Conservation (phyloP, 2,888 invertebrate species). For the Nephrocerus scutellatus region DNA sequence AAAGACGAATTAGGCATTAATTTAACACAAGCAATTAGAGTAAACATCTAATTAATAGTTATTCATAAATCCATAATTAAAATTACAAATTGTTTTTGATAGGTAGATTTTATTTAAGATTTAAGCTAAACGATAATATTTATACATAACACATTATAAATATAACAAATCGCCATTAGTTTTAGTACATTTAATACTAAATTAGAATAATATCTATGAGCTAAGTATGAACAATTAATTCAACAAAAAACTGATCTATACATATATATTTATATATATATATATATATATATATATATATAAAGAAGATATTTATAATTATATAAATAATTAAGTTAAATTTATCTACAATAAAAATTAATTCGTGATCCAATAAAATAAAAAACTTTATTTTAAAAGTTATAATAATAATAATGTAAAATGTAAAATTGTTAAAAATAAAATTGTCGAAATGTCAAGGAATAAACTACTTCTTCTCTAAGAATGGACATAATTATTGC, state of each 20-base stretch:
- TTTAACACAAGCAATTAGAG: neutral
- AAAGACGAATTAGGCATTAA: constrained; percentile 21
- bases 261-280: constrained; percentile 8
- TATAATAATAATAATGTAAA: constrained; percentile 15
- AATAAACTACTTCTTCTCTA: no score
- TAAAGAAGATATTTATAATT: constrained; percentile 10
- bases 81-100: no score
- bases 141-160: no score
- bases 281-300: constrained; percentile 6
- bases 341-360: constrained; percentile 7
- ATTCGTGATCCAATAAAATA: constrained; percentile 6
- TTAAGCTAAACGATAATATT: no score
- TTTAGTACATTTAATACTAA: constrained; percentile 23
- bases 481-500: constrained; percentile 2
- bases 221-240: constrained; percentile 11
- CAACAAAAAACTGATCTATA: constrained; percentile 5
- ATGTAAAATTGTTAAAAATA: constrained; percentile 17
- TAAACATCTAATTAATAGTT: no score
- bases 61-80: no score
- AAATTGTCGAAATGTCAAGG: constrained; percentile 5
- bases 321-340: no score
- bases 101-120: no score
- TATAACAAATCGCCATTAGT: constrained; percentile 23
- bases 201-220: constrained; percentile 12
- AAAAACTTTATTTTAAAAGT: constrained; percentile 24